Evolutionary conservation across 2,888 invertebrate species (phyloP).

Genomic region (Aricia artaxerxes): DNA sequence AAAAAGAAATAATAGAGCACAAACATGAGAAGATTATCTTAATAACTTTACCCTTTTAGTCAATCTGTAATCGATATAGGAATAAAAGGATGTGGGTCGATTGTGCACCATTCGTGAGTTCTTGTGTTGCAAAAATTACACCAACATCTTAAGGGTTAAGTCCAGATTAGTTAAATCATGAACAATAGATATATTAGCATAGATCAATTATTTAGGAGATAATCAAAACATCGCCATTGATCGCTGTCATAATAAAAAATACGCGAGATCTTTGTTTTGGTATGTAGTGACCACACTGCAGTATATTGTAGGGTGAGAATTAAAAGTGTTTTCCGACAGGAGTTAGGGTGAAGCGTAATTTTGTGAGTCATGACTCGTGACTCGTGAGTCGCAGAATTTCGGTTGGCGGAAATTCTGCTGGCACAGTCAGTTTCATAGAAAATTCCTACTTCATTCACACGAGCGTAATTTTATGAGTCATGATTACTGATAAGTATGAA

Average conservation of each 20-base stretch:
- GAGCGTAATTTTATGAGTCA: too few species aligned
- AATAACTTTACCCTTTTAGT: too few species aligned
- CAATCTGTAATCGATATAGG: neutral
- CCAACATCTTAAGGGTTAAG: constrained; percentile 34
- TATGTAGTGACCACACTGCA: neutral
- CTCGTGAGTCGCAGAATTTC: too few species aligned
- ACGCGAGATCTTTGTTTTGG: neutral
- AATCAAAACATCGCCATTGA: constrained; percentile 67
- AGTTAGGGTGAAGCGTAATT: too few species aligned
- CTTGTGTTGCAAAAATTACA: neutral
- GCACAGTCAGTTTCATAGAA: too few species aligned
- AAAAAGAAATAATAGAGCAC: too few species aligned
- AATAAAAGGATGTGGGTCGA: neutral
- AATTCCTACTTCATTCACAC: too few species aligned
- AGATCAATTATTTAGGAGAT: constrained; percentile 59
- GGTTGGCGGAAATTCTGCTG: too few species aligned
- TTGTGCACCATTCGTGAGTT: neutral
- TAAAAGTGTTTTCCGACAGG: too few species aligned
- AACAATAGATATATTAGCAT: constrained; percentile 66
- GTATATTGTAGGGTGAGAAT: neutral
- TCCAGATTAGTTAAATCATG: constrained; percentile 39
- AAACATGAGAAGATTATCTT: too few species aligned
- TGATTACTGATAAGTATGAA: too few species aligned
- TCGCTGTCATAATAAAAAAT: constrained; percentile 50
- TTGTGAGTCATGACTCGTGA: too few species aligned